These are phyloP conservation scores for Pipistrellus pygmaeus DNA, from an alignment of 2,797 vertebrate genomes.

Conservation along the genomic window DNA sequence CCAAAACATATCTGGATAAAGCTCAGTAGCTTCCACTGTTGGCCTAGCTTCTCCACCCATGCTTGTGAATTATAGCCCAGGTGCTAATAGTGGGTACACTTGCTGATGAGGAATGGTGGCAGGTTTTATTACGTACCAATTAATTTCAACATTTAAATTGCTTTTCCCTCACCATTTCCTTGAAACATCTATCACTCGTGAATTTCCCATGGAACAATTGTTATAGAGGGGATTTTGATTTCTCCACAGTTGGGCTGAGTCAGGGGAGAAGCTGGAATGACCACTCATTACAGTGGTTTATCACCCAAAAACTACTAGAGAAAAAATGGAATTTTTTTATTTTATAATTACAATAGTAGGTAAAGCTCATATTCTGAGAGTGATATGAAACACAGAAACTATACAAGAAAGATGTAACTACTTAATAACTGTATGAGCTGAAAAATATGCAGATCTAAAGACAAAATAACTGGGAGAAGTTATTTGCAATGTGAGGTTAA, in stretches of 20 bases:
- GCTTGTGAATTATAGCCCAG: neutral
- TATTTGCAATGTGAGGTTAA: neutral
- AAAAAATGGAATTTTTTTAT: neutral
- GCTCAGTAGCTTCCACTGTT: neutral
- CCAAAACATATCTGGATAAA: conserved; percentile 12
- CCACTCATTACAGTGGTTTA: neutral
- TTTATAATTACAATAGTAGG: neutral
- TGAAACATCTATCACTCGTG: neutral
- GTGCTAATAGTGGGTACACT: neutral
- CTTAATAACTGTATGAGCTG: neutral
- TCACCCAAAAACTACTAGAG: neutral
- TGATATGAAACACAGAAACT: neutral
- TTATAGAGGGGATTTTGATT: neutral
- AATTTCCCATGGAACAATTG: neutral
- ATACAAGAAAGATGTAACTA: neutral
- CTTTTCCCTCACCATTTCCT: neutral
- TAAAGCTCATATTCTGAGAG: conserved; percentile 10
- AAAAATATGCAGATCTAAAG: neutral
- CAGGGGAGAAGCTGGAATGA: neutral
- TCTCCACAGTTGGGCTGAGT: neutral
- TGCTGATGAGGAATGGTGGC: neutral
- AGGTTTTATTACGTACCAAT: neutral
- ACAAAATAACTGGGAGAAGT: neutral
- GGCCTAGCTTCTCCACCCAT: neutral
- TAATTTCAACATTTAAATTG: neutral